phyloP scores from a whole-genome alignment of 2,888 invertebrate genomes.

The Rhingia campestris region DNA sequence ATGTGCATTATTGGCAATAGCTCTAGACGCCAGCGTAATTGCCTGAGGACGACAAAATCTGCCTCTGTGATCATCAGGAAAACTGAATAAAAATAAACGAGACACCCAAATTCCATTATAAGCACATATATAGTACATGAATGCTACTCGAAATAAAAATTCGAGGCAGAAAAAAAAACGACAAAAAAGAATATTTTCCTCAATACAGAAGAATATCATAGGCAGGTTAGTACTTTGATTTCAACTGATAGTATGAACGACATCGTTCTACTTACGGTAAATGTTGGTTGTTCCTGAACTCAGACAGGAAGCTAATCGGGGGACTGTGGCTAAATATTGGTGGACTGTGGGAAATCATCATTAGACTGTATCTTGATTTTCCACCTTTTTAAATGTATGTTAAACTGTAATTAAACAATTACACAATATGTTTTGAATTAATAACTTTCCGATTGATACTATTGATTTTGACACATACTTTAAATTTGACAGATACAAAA shows the following conservation, averaged over 20 bases:
- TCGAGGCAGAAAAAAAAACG: conserved; percentile 23
- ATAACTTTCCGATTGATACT: conserved; percentile 18
- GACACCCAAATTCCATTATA: conserved; percentile 26
- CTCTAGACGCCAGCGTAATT: conserved; percentile 81
- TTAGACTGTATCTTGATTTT: conserved; percentile 71
- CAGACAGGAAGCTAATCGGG: conserved; percentile 86
- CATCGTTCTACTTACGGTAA: conserved; percentile 80
- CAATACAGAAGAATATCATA: neutral
- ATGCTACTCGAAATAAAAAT: neutral
- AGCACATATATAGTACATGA: neutral
- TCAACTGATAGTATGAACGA: neutral
- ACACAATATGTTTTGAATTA: conserved; percentile 11
- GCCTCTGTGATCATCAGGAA: conserved; percentile 80
- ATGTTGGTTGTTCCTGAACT: conserved; percentile 84
- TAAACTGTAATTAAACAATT: conserved; percentile 54
- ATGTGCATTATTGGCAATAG: conserved; percentile 80
- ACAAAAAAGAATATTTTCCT: neutral
- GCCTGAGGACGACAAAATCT: conserved; percentile 82
- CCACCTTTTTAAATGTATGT: conserved; percentile 6
- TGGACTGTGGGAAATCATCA: conserved; percentile 88
- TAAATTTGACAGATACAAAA: conserved; percentile 1
- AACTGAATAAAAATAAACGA: conserved; percentile 76
- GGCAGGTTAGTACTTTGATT: neutral
- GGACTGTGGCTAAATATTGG: conserved; percentile 88
- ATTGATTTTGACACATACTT: conserved; percentile 25